Conservation (phyloP, 2,113 vertebrate species). For the Clarias macrocephalus region DNA sequence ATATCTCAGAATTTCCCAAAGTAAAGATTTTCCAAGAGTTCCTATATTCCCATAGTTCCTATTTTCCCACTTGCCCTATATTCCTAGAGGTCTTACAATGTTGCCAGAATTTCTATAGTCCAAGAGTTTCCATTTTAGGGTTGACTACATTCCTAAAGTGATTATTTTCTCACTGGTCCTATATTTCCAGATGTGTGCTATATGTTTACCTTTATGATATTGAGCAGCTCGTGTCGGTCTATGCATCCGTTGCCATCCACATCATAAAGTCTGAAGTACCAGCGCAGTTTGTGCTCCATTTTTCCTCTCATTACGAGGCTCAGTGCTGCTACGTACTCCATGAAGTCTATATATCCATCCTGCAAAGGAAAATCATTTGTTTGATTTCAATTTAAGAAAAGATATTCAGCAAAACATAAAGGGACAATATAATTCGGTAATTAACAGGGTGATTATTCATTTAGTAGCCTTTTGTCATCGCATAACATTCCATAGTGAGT, state of each 20-base stretch:
- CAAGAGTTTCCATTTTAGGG: not conserved
- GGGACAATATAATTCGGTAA: not conserved
- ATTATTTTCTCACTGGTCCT: not conserved
- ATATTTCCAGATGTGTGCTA: too few relatives aligned
- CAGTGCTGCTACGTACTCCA: slow-evolving; percentile 90
- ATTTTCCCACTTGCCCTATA: not conserved
- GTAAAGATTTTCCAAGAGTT: not conserved
- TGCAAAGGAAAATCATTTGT: slow-evolving; percentile 49
- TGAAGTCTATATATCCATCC: slow-evolving; percentile 91
- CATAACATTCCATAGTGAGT: not conserved
- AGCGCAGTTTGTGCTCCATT: slow-evolving; percentile 91
- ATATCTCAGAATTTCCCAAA: not conserved
- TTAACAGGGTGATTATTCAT: not conserved
- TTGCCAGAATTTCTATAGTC: not conserved
- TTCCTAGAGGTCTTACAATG: not conserved
- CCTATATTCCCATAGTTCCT: not conserved
- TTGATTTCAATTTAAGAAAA: too few relatives aligned
- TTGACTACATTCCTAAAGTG: not conserved
- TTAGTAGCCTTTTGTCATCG: not conserved
- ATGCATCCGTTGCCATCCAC: slow-evolving; percentile 92
- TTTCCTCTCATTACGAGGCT: slow-evolving; percentile 89
- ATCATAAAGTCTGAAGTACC: slow-evolving; percentile 93
- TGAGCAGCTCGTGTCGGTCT: slow-evolving; percentile 85
- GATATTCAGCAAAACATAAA: not conserved
- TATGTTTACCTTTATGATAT: slow-evolving; percentile 83